Evolutionary conservation across 2,113 vertebrate genomes (phyloP), one percentile per base, ranked within the genome.

Genomic region (Laticauda colubrina): DNA sequence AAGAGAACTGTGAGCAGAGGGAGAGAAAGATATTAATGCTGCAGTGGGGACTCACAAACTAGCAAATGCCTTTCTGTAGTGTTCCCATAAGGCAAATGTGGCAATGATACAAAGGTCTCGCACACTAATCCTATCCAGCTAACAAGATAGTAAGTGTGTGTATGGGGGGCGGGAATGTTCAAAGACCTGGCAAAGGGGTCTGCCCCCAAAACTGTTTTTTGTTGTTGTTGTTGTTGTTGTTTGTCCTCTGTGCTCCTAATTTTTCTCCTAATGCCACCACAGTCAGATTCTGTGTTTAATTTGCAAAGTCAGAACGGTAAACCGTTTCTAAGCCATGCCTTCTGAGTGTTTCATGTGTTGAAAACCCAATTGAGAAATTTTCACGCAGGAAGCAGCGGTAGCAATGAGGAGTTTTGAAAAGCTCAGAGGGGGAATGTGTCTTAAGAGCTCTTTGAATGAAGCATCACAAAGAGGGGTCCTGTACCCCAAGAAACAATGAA

Each of bases 291-390:
- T 43, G 34, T 39, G n/a, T 43, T 81, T 81, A 81, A 81, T 81
- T 6, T 81, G 75, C 34, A 81, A 43, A 81, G 18, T 81, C 8
- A 43, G 18, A 81, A 0, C 0, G 24, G 64, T 54, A 64, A 64
- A 87, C 48, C 1, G 7, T 88, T 15, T 0, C 0, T 34, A 53
- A 56, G 4, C 26, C 51, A 24, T 23, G 23, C 57, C 56, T 18
- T 64, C 21, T 12, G n/a, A 34, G n/a, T 85, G n/a, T 69, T 53
- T 54, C 0, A 3, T 4, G 69, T 91, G 6, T 56, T 5, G 0
- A 0, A 0, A 0, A 0, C 34, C 26, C 23, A 0, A 0, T 0
- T 0, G 3, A 11, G 45, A 24, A 29, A 9, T 21, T n/a, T 23
- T 12, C 75, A 43, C 1, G 7, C 34, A 10, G 21, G 21, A 81